These are phyloP conservation scores for Papilio dardanus DNA, from an alignment of 1,140 invertebrate species.

Conservation along the genomic window DNA sequence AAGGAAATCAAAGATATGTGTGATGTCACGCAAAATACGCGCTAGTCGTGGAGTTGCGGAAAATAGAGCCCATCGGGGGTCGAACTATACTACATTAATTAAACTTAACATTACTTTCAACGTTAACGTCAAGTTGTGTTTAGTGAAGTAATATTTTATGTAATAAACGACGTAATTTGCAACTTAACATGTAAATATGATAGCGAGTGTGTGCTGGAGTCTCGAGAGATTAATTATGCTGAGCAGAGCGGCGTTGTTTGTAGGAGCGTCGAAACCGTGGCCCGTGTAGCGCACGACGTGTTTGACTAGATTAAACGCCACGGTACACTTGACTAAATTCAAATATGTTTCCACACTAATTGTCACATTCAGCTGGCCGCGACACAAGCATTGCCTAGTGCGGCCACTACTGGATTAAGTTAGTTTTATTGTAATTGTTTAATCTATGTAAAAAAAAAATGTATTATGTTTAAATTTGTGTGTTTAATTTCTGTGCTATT, in stretches of 20 bases:
- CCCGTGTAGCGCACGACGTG: neutral
- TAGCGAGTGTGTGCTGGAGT: neutral
- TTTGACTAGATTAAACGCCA: neutral
- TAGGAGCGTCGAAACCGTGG: neutral
- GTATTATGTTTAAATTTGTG: no score
- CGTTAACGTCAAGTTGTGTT: neutral
- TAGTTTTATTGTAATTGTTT: no score
- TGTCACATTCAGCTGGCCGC: neutral
- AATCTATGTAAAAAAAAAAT: no score
- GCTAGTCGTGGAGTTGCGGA: no score
- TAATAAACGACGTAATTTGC: neutral
- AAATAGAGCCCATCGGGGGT: no score
- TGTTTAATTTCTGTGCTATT: no score
- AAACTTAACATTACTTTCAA: neutral
- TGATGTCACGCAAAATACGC: no score
- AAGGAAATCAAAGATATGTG: no score
- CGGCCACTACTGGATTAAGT: no score
- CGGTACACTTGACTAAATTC: neutral
- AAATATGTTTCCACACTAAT: neutral
- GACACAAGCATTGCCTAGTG: no score
- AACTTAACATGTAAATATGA: constrained; percentile 10
- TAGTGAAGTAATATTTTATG: neutral
- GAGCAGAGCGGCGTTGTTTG: constrained; percentile 13
- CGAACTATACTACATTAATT: neutral
- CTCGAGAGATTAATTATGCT: constrained; percentile 41